Evolutionary conservation across 2,888 invertebrate genomes (phyloP).

Genomic region (Agrotis exclamationis): DNA sequence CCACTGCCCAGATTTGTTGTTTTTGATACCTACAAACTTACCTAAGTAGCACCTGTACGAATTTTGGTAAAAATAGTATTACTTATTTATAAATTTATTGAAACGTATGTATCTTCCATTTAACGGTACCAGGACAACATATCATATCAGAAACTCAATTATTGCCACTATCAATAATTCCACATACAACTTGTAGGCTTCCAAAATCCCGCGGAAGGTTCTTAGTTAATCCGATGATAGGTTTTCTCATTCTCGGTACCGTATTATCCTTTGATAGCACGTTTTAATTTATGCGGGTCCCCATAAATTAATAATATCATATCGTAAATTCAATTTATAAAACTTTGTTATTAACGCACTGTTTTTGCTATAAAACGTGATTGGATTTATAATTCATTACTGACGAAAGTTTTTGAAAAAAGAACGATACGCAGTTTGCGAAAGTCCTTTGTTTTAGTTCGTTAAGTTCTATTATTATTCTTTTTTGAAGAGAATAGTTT

Average conservation of each 20-base stretch:
- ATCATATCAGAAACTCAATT: slow-evolving; percentile 35
- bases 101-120: not conserved
- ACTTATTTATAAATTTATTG: too few relatives aligned
- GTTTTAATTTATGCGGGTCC: slow-evolving; percentile 74
- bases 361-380: slow-evolving; percentile 44
- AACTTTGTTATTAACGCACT: slow-evolving; percentile 58
- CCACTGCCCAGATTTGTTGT: too few relatives aligned
- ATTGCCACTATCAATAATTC: slow-evolving; percentile 47
- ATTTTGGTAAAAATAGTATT: too few relatives aligned
- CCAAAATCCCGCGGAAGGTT: slow-evolving; percentile 48
- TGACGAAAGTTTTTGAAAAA: slow-evolving; percentile 13
- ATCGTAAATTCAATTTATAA: slow-evolving; percentile 58
- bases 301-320: slow-evolving; percentile 61
- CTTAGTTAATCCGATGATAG: slow-evolving; percentile 71
- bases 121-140: not conserved
- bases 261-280: slow-evolving; percentile 67
- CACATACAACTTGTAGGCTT: slow-evolving; percentile 45
- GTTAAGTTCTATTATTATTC: not conserved
- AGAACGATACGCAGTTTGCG: not conserved
- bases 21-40: too few relatives aligned
- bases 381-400: slow-evolving; percentile 27
- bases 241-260: slow-evolving; percentile 68
- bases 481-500: not conserved
- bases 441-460: not conserved
- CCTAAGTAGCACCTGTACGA: too few relatives aligned